Evolutionary conservation across 2,888 invertebrate genomes (phyloP), one percentile per base, ranked within the genome.

Genomic region (Dryomyza anilis): DNA sequence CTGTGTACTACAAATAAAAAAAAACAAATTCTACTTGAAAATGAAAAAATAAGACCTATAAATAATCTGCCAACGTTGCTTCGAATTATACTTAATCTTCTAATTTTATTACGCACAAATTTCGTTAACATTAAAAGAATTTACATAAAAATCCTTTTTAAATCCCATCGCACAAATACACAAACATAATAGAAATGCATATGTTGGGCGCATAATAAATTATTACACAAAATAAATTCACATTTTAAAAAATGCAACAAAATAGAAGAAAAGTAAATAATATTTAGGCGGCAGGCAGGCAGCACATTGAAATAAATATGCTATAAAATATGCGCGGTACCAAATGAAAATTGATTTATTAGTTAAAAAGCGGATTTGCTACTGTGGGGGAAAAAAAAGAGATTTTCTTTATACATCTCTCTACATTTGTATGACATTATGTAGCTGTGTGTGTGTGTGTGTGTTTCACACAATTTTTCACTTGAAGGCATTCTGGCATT

Each of bases 321-420:
- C 33, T 33, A 12, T 7, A 33, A 33, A 33, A 33, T 33, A 8
- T 8, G 7, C 7, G 33, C 33, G 7, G 7, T 8, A 48, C 12
- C 48, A 48, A 48, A 48, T 48, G 48, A 19, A 48, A 48, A 48
- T 48, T 48, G 48, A 48, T 48, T 48, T 55, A 30, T 52, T 52
- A n/a, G n/a, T n/a, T n/a, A n/a, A n/a, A n/a, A n/a, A n/a, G n/a
- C n/a, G n/a, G n/a, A n/a, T n/a, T n/a, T n/a, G n/a, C n/a, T n/a
- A n/a, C n/a, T n/a, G n/a, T n/a, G n/a, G n/a, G n/a, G n/a, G n/a
- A n/a, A n/a, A n/a, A n/a, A n/a, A n/a, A n/a, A n/a, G n/a, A n/a
- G n/a, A n/a, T n/a, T n/a, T n/a, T n/a, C n/a, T n/a, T n/a, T n/a
- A n/a, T n/a, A n/a, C n/a, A n/a, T 7, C n/a, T n/a, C n/a, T 25